Evolutionary conservation across 2,797 vertebrate genomes (phyloP).

Genomic region (Protosalanx chinensis): DNA sequence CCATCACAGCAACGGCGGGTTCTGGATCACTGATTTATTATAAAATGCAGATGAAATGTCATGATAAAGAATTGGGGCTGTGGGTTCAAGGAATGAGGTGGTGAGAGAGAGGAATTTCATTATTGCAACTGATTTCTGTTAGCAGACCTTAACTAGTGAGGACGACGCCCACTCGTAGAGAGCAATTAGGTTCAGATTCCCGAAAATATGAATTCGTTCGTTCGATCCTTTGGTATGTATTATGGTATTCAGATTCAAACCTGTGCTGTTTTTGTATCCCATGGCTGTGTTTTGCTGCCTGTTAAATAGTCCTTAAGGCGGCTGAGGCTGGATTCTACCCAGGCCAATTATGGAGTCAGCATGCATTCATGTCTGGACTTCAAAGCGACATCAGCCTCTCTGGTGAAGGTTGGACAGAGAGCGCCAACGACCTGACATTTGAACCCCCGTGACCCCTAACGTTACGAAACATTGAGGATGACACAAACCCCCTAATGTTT

Average conservation of each 20-base stretch:
- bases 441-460: slow-evolving; percentile 32
- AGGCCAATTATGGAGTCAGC: neutral
- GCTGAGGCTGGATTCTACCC: too few species aligned
- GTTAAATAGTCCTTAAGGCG: too few species aligned
- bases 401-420: neutral
- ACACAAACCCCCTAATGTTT: neutral
- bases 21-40: slow-evolving; percentile 6
- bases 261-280: too few species aligned
- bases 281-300: too few species aligned
- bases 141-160: too few species aligned
- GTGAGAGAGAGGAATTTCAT: neutral
- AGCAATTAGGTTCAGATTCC: too few species aligned
- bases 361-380: neutral
- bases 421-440: neutral
- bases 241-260: too few species aligned
- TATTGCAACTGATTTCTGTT: neutral
- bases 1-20: neutral
- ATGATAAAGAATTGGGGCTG: neutral
- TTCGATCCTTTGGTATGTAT: neutral
- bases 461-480: too few species aligned
- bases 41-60: slow-evolving; percentile 8
- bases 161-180: too few species aligned
- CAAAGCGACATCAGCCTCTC: neutral
- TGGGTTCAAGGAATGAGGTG: neutral
- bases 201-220: too few species aligned